These are phyloP conservation scores for Mastigias papua DNA, from an alignment of 30 jellyfish, hydroid and myxozoan species.

Conservation along the genomic window DNA sequence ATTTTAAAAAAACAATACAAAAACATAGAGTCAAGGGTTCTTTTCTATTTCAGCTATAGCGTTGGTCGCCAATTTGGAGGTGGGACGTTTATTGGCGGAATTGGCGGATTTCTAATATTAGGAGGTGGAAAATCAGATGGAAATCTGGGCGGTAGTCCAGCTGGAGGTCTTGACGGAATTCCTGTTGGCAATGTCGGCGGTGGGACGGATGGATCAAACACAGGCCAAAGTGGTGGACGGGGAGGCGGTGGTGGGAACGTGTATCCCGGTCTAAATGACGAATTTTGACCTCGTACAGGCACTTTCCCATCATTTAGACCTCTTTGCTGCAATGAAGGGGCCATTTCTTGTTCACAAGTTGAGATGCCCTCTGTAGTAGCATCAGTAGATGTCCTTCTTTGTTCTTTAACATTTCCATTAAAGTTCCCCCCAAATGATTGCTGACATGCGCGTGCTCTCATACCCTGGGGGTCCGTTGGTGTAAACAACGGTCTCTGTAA, in stretches of 20 bases:
- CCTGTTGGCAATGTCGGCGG: constrained; percentile 29
- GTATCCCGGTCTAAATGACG: constrained; percentile 1
- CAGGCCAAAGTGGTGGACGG: not conserved
- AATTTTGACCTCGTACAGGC: not conserved
- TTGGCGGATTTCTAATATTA: not conserved
- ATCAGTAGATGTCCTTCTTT: not conserved
- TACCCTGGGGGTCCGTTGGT: not conserved
- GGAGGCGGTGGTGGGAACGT: not conserved
- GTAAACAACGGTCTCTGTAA: not conserved
- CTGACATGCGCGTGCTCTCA: not conserved
- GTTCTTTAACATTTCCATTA: not conserved
- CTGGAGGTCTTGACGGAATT: not conserved
- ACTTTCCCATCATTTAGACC: not conserved
- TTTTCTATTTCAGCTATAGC: not conserved
- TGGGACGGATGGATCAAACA: constrained; percentile 37
- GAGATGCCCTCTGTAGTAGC: not conserved
- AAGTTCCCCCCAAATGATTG: not conserved
- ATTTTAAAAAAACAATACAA: no score
- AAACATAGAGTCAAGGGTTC: no score
- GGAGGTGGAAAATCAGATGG: not conserved
- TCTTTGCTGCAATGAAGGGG: not conserved
- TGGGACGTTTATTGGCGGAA: not conserved
- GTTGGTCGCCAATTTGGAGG: constrained; percentile 29
- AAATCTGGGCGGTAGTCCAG: not conserved
- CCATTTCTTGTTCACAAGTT: not conserved